These are phyloP conservation scores for Gorsachius magnificus DNA, from an alignment of 2,797 vertebrate species.

Conservation along the genomic window DNA sequence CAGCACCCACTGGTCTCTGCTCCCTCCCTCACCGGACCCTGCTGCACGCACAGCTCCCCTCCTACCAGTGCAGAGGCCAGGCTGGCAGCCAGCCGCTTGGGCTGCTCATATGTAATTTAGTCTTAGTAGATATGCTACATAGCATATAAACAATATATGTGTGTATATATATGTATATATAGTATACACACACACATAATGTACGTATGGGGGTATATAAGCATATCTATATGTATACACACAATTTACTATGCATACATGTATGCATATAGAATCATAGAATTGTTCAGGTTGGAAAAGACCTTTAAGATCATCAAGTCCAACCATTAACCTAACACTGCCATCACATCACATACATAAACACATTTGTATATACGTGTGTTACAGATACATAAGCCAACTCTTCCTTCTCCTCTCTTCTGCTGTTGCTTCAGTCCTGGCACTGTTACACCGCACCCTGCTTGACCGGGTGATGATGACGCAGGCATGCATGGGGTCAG, in stretches of 20 bases:
- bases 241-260: too few relatives aligned
- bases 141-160: too few relatives aligned
- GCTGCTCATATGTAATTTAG: not conserved
- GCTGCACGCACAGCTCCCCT: rapidly evolving
- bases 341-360: too few relatives aligned
- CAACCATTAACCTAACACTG: too few relatives aligned
- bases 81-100: not conserved
- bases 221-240: not conserved
- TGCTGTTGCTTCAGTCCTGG: not conserved
- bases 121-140: not conserved
- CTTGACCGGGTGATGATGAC: not conserved
- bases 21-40: not conserved
- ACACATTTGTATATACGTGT: not conserved
- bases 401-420: not conserved
- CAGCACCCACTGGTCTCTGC: not conserved
- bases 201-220: not conserved
- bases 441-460: not conserved
- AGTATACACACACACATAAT: not conserved
- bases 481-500: not conserved
- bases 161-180: not conserved
- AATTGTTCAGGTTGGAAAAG: too few relatives aligned
- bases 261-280: too few relatives aligned
- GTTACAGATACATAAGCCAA: not conserved
- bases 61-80: too few relatives aligned
- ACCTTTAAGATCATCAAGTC: too few relatives aligned